phyloP scores from a whole-genome alignment of 2,113 vertebrate genomes.

The Pseudonaja textilis region DNA sequence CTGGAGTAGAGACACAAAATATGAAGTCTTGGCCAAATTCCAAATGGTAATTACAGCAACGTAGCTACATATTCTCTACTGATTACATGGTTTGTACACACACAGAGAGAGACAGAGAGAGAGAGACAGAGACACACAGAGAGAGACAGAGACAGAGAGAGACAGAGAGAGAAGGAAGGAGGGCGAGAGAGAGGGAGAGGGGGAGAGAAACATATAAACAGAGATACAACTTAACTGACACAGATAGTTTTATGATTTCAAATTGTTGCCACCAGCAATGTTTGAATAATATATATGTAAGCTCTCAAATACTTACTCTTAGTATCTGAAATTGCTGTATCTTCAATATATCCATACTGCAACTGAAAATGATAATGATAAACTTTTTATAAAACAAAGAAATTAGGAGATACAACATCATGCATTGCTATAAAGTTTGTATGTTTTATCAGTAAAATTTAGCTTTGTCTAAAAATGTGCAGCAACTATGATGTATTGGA shows the following conservation, averaged over 20 bases:
- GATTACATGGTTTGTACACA: not conserved
- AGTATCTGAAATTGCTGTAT: not conserved
- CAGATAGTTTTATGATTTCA: not conserved
- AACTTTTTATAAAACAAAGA: not conserved
- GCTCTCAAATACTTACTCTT: not conserved
- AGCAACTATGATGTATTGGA: not conserved
- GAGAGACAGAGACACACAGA: not conserved
- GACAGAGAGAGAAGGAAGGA: no score
- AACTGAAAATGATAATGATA: not conserved
- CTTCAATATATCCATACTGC: not conserved
- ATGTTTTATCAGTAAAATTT: not conserved
- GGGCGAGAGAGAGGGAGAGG: no score
- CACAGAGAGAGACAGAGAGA: no score
- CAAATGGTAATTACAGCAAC: conserved; percentile 18
- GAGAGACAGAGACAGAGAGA: not conserved
- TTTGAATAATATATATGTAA: not conserved
- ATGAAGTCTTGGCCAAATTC: conserved; percentile 11
- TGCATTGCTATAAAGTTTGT: not conserved
- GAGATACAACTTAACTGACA: not conserved
- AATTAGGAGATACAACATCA: not conserved
- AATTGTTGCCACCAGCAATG: not conserved
- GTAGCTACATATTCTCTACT: not conserved
- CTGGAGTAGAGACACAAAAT: not conserved
- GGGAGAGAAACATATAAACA: not conserved
- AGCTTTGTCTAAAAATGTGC: not conserved